phyloP scores from a whole-genome alignment of 2,797 vertebrate genomes.

The Alauda arvensis region DNA sequence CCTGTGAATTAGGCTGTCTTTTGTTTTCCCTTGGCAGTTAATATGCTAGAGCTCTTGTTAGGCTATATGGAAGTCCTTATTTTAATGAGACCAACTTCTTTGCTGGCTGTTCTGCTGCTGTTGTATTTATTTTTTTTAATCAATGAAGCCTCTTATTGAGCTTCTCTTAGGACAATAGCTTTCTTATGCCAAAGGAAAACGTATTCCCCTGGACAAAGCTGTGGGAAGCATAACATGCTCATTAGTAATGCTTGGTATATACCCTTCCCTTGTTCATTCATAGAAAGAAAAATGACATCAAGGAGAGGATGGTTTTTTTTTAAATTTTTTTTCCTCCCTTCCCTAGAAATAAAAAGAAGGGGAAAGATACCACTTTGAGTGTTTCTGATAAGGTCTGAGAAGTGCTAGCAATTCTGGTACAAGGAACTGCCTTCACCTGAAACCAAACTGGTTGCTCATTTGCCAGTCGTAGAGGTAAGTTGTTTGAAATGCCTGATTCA shows the following conservation, averaged over 20 bases:
- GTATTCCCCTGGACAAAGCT: slow-evolving; percentile 64
- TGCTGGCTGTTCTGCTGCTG: slow-evolving; percentile 48
- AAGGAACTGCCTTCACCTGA: neutral
- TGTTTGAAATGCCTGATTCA: neutral
- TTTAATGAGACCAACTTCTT: slow-evolving; percentile 69
- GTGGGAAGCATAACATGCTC: slow-evolving; percentile 70
- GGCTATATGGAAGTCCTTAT: slow-evolving; percentile 66
- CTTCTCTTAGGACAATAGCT: slow-evolving; percentile 70
- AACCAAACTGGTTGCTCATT: neutral
- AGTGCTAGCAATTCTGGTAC: neutral
- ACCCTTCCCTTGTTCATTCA: slow-evolving; percentile 53
- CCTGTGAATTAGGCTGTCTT: slow-evolving; percentile 66
- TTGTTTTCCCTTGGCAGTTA: slow-evolving; percentile 72
- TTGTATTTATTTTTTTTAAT: slow-evolving; percentile 62
- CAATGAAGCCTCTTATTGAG: slow-evolving; percentile 69
- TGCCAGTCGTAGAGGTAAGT: neutral
- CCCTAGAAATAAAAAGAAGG: slow-evolving; percentile 22
- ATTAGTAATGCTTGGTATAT: slow-evolving; percentile 69
- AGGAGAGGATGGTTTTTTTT: neutral
- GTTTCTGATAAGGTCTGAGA: neutral
- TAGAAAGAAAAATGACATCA: slow-evolving; percentile 50
- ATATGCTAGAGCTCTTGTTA: slow-evolving; percentile 66
- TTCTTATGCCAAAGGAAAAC: slow-evolving; percentile 76
- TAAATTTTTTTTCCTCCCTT: neutral
- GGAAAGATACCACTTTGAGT: neutral